A percentile compares a stretch with the other conserved stretches of the same genome.
Conservation (phyloP, 2,113 vertebrate species). For the Pandion haliaetus region DNA sequence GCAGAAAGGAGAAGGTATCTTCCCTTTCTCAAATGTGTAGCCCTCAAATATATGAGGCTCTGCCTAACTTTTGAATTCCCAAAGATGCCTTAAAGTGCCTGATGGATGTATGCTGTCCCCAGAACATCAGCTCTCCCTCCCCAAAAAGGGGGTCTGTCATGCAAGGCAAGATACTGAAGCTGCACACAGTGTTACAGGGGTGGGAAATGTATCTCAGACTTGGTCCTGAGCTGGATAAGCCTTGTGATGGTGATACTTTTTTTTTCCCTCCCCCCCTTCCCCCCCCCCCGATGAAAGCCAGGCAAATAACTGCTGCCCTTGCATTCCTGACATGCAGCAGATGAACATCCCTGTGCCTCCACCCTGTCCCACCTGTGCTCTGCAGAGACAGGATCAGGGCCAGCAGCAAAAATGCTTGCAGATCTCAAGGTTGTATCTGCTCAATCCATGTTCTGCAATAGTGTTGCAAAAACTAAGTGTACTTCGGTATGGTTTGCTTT, state of each 20-base stretch:
- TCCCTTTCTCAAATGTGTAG: background rate
- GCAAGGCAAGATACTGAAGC: background rate
- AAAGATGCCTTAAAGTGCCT: background rate
- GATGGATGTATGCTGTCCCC: background rate
- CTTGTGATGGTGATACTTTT: background rate
- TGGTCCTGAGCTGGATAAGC: background rate
- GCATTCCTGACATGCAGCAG: background rate
- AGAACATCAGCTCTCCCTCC: background rate
- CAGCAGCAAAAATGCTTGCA: background rate
- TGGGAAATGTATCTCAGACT: background rate
- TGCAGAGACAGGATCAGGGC: too few relatives aligned
- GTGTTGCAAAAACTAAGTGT: background rate
- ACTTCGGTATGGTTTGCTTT: background rate
- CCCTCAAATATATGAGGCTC: background rate
- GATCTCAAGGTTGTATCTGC: background rate
- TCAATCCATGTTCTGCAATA: background rate
- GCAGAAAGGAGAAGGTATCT: background rate
- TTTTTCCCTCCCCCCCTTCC: rapidly evolving
- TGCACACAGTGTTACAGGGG: background rate
- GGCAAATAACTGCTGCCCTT: background rate
- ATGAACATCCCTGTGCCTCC: too few relatives aligned
- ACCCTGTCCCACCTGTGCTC: too few relatives aligned
- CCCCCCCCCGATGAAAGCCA: rapidly evolving
- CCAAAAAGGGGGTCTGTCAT: rapidly evolving
- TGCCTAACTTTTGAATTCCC: background rate